Percentiles rank a stretch among this genome's conserved stretches.
Conservation (phyloP, 1,140 invertebrate species). For the Panagrolaimus sp. region DNA sequence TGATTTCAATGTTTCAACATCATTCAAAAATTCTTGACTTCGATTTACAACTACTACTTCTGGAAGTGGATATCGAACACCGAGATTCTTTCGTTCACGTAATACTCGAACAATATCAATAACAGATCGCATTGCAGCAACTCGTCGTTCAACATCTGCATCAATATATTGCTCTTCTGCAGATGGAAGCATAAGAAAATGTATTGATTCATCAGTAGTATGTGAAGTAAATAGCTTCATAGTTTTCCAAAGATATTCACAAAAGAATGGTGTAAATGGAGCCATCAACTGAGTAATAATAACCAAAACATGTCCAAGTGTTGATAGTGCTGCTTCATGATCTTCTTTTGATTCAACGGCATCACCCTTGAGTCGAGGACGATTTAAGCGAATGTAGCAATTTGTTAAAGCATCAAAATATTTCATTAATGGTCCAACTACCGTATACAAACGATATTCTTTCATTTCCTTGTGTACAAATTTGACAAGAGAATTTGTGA, state of each 20-base stretch:
- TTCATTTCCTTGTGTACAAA: slow-evolving; percentile 88
- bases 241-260: slow-evolving; percentile 90
- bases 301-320: slow-evolving; percentile 79
- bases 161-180: slow-evolving; percentile 69
- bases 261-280: slow-evolving; percentile 92
- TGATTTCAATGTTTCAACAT: slow-evolving; percentile 72
- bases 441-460: slow-evolving; percentile 86
- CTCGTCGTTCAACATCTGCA: slow-evolving; percentile 77
- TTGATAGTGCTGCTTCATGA: slow-evolving; percentile 75
- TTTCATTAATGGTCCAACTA: slow-evolving; percentile 82
- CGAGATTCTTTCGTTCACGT: slow-evolving; percentile 83
- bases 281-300: slow-evolving; percentile 79
- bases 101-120: slow-evolving; percentile 87
- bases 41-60: slow-evolving; percentile 91
- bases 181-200: slow-evolving; percentile 44
- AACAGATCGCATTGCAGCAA: slow-evolving; percentile 84
- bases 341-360: slow-evolving; percentile 64
- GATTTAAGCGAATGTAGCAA: slow-evolving; percentile 96
- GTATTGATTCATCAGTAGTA: slow-evolving; percentile 51
- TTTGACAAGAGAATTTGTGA: slow-evolving; percentile 80
- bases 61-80: slow-evolving; percentile 81
- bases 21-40: slow-evolving; percentile 71
- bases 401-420: slow-evolving; percentile 97
- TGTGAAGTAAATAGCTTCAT: slow-evolving; percentile 63
- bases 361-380: slow-evolving; percentile 80